phyloP scores from a whole-genome alignment of 1,140 invertebrate genomes.

The Kradibia gibbosae region DNA sequence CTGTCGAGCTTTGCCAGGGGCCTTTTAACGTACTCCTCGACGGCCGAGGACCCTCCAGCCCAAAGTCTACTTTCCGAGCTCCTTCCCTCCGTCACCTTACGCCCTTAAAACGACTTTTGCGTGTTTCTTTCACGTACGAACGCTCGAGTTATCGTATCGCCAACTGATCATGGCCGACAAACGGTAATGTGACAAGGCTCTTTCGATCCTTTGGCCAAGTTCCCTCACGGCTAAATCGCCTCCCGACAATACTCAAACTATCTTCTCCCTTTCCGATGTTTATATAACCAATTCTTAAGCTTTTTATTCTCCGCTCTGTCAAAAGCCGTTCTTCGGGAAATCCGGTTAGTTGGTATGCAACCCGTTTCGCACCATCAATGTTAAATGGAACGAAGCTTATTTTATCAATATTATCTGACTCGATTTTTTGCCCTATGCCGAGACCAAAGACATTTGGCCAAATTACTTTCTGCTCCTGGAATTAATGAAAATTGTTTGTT shows the following conservation, averaged over 20 bases:
- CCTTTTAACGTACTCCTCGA: neutral
- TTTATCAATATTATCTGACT: too few relatives aligned
- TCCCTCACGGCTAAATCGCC: neutral
- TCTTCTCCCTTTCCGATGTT: neutral
- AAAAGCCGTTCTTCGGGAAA: neutral
- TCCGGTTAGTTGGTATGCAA: neutral
- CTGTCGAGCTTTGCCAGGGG: too few relatives aligned
- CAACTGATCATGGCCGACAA: slow-evolving; percentile 38
- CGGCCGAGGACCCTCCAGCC: too few relatives aligned
- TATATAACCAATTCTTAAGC: neutral
- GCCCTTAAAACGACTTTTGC: neutral
- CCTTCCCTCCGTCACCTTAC: neutral
- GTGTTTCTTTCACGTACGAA: slow-evolving; percentile 20
- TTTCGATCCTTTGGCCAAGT: slow-evolving; percentile 4
- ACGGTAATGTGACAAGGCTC: slow-evolving; percentile 51
- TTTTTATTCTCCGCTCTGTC: neutral
- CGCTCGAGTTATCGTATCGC: slow-evolving; percentile 25
- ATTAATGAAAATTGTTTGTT: too few relatives aligned
- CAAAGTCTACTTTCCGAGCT: too few relatives aligned
- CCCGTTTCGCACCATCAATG: too few relatives aligned
- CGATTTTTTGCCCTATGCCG: too few relatives aligned
- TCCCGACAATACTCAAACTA: too few relatives aligned
- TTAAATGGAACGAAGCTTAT: too few relatives aligned
- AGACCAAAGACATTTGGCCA: too few relatives aligned
- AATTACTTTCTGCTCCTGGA: too few relatives aligned